Conservation (phyloP, 2,113 vertebrate species). For the Ciconia maguari region DNA sequence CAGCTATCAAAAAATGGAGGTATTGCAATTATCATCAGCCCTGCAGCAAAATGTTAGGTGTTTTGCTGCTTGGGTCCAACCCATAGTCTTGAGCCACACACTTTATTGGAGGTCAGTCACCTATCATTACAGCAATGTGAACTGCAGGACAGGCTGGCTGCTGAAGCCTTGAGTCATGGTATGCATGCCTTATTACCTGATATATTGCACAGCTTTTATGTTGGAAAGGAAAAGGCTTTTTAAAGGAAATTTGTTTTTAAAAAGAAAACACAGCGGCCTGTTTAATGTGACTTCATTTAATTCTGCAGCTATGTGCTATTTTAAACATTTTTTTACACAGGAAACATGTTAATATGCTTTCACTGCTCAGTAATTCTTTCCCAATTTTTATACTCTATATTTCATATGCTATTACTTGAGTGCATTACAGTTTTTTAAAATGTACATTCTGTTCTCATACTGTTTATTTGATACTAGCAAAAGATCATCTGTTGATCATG, state of each 20-base stretch:
- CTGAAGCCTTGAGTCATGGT: background rate
- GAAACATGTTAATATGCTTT: background rate
- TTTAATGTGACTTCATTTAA: background rate
- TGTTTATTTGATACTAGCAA: background rate
- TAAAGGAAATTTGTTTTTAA: background rate
- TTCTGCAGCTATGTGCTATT: background rate
- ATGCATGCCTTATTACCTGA: background rate
- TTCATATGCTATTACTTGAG: background rate
- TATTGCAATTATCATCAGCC: background rate
- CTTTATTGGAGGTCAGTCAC: background rate
- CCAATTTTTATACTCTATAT: background rate
- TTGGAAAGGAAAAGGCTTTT: background rate
- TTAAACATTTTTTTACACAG: background rate
- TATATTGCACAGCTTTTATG: background rate
- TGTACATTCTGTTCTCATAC: background rate
- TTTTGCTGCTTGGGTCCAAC: background rate
- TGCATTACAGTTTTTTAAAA: background rate
- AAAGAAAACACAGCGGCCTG: background rate
- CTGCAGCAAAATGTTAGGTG: background rate
- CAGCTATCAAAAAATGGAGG: background rate
- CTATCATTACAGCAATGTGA: background rate
- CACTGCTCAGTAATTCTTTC: background rate
- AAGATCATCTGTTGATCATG: background rate
- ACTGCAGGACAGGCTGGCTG: background rate
- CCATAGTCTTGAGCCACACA: background rate